Percentiles rank a stretch among this genome's conserved stretches.
phyloP scores from a whole-genome alignment of 1,140 invertebrate species.

The Druon quercuslanigerum region DNA sequence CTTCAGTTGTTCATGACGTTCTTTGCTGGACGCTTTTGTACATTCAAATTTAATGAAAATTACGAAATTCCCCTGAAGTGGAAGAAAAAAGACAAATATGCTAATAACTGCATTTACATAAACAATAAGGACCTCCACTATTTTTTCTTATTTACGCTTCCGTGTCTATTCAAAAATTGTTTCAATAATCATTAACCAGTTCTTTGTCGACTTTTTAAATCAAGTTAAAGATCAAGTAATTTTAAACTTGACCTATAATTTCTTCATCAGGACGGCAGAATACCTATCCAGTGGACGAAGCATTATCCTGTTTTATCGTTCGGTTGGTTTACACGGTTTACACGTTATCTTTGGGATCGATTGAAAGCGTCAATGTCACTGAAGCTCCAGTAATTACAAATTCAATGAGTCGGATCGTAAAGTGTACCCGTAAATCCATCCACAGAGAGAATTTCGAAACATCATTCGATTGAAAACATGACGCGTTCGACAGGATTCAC shows the following conservation, averaged over 20 bases:
- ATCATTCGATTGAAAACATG: neutral
- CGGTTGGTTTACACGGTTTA: neutral
- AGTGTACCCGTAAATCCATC: neutral
- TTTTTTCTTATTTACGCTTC: too few relatives aligned
- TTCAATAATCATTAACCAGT: neutral
- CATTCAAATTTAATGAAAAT: too few relatives aligned
- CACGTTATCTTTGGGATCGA: conserved; percentile 2
- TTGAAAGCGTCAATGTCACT: neutral
- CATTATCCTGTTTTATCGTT: neutral
- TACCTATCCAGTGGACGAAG: neutral
- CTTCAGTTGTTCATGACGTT: too few relatives aligned
- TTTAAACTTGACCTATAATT: too few relatives aligned
- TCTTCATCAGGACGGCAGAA: neutral
- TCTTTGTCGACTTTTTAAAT: neutral
- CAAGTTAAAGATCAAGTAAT: too few relatives aligned
- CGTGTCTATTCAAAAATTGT: too few relatives aligned
- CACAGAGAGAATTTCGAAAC: conserved; percentile 13
- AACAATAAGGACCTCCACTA: too few relatives aligned
- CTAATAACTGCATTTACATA: too few relatives aligned
- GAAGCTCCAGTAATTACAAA: conserved; percentile 2
- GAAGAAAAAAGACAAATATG: too few relatives aligned
- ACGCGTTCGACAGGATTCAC: neutral
- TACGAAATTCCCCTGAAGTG: too few relatives aligned
- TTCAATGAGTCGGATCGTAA: neutral
- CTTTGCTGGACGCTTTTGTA: too few relatives aligned